Evolutionary conservation across 2,888 invertebrate genomes (phyloP).

Genomic region (Sympetrum striolatum): DNA sequence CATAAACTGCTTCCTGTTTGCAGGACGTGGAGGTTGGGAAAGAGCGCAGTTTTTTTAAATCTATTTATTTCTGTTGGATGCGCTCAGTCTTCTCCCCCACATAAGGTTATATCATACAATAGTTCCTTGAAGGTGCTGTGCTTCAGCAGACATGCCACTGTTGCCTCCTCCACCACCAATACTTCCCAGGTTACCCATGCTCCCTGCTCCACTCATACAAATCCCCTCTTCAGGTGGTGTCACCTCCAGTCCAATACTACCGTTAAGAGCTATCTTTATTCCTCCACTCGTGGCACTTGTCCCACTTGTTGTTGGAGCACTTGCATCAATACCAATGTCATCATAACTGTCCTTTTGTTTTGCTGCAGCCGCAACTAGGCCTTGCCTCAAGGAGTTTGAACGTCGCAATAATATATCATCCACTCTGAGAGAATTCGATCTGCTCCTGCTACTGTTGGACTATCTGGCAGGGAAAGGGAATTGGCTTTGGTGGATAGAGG

Average conservation of each 20-base stretch:
- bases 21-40: constrained; percentile 37
- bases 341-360: constrained; percentile 81
- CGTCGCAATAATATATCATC: constrained; percentile 84
- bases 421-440: constrained; percentile 86
- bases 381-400: constrained; percentile 85
- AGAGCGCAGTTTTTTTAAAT: constrained; percentile 61
- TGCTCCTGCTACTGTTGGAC: constrained; percentile 57
- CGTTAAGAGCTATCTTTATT: constrained; percentile 84
- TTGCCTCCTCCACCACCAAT: constrained; percentile 54
- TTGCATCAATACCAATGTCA: constrained; percentile 78
- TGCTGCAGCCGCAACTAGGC: constrained; percentile 72
- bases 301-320: constrained; percentile 44
- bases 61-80: constrained; percentile 76
- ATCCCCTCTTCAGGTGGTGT: constrained; percentile 71
- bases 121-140: constrained; percentile 85
- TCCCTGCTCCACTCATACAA: constrained; percentile 63
- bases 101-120: constrained; percentile 95
- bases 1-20: constrained; percentile 1
- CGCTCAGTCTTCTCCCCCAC: constrained; percentile 88
- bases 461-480: constrained; percentile 87
- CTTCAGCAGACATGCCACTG: constrained; percentile 61
- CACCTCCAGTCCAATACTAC: constrained; percentile 81
- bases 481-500: constrained; percentile 86
- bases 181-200: constrained; percentile 50
- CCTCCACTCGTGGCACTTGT: constrained; percentile 73